Evolutionary conservation across 2,113 vertebrate genomes (phyloP), one percentile per base, ranked within the genome.

Genomic region (Diadophis punctatus): DNA sequence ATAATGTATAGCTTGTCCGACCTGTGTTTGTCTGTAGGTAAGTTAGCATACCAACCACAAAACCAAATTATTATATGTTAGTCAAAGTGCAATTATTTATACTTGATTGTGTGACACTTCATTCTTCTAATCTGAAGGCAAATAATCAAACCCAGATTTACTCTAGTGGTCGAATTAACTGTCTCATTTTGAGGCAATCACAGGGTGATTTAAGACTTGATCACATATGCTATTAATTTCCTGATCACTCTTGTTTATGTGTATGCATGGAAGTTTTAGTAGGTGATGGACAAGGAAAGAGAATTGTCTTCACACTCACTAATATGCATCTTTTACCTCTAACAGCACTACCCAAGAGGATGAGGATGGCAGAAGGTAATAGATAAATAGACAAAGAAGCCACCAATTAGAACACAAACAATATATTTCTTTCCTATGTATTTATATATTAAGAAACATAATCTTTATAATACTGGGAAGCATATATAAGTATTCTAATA

Each of bases 1-100:
- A 2, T 92, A 92, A 91, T 52, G 16, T 84, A 92, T 87, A 56
- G 39, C 63, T 49, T 51, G 18, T 52, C 27, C 14, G 23, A 0
- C 0, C 5, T 58, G 80, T 80, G 87, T 68, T 53, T 4, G 1
- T 52, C 53, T 0, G 30, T 0, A 89, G 11, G 3, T 80, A 94
- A 95, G 43, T 0, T 0, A 0, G 1, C 86, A 85, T 86, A 60
- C 80, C 0, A 7, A 53, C 7, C 51, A 18, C 0, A 0, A 3
- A 25, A 60, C 91, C 34, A 34, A 88, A 27, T 93, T 91, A 80
- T 23, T 89, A 88, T 55, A 90, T 91, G n/a, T 63, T 68, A 34
- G 34, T 49, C n/a, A 34, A 55, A 87, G 48, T 4, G 18, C 4
- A 90, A 89, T 80, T 87, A 90, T 90, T 86, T 93, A 84, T 56